These are phyloP conservation scores for Congeria kusceri DNA, from an alignment of 2,888 invertebrate species.

Conservation along the genomic window DNA sequence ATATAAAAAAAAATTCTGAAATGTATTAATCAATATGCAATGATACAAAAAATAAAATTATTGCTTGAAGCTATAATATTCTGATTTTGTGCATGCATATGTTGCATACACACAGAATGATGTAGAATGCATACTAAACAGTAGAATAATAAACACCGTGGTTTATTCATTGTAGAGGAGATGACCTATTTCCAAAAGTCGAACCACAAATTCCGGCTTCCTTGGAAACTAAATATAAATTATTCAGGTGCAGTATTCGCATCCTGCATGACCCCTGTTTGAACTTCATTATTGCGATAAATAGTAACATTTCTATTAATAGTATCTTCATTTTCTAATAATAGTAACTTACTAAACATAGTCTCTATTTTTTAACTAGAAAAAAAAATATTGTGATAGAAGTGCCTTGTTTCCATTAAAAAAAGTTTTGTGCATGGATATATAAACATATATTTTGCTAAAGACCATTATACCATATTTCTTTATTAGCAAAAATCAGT, in stretches of 20 bases:
- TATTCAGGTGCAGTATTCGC: constrained; percentile 67
- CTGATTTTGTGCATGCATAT: too few relatives aligned
- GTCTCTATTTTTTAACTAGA: not conserved
- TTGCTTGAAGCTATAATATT: too few relatives aligned
- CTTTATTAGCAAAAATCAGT: too few relatives aligned
- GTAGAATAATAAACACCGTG: too few relatives aligned
- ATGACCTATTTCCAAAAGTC: constrained; percentile 52
- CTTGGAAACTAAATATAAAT: constrained; percentile 69
- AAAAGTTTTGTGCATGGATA: too few relatives aligned
- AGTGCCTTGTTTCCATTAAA: not conserved
- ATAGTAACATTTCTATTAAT: constrained; percentile 22
- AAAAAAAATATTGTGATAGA: not conserved
- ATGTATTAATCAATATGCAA: too few relatives aligned
- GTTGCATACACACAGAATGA: too few relatives aligned
- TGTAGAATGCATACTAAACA: too few relatives aligned
- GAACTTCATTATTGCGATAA: constrained; percentile 24
- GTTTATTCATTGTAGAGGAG: constrained; percentile 45
- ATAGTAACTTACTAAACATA: constrained; percentile 15
- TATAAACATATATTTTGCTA: too few relatives aligned
- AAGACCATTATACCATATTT: not conserved
- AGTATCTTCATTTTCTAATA: constrained; percentile 1
- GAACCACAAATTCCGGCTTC: constrained; percentile 69
- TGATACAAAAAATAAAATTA: too few relatives aligned
- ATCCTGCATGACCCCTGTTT: constrained; percentile 48
- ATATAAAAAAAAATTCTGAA: too few relatives aligned